Evolutionary conservation across 2,888 invertebrate genomes (phyloP), one percentile per base, ranked within the genome.

Genomic region (Hylaea fasciaria): DNA sequence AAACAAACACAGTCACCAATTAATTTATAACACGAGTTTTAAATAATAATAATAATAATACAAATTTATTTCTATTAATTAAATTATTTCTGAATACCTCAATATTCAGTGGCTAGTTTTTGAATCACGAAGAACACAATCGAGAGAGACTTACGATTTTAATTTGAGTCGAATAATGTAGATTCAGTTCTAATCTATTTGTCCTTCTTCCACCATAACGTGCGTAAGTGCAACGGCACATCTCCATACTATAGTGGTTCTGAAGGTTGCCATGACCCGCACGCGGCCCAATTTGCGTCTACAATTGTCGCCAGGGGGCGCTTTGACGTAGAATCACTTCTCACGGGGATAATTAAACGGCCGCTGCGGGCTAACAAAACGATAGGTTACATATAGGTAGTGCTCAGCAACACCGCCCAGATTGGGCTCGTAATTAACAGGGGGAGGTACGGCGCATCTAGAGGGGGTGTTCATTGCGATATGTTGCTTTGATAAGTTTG

Each of bases 241-340:
- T 22, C 7, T 16, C 8, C 45, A 2, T 0, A 13, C 13, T 7
- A n/a, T 32, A 14, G 13, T 40, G 13, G 4, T n/a, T 45, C 40
- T 43, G 51, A 29, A 43, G 32, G 1, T 32, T 14, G 32, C 51
- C 12, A 16, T 43, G 51, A 12, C 32, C 1, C 51, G 10, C 9
- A 35, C 14, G 71, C 64, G 73, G 71, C 77, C 72, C 79, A 83
- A 81, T 83, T 81, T 81, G 77, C 73, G 75, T 77, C 71, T 74
- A 75, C 81, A 80, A 83, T 81, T 79, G 72, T 66, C 65, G 69
- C 75, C 68, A 70, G 67, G 65, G 73, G 67, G 66, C 70, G 55
- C 77, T 73, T 73, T 76, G 79, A 77, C 74, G 72, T 72, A 44
- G 77, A 82, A 80, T 83, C 82, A 80, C 78, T 80, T 77, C 77